Base-by-base conservation (phyloP, 2,797 vertebrate species). In the Todus mexicanus region DNA sequence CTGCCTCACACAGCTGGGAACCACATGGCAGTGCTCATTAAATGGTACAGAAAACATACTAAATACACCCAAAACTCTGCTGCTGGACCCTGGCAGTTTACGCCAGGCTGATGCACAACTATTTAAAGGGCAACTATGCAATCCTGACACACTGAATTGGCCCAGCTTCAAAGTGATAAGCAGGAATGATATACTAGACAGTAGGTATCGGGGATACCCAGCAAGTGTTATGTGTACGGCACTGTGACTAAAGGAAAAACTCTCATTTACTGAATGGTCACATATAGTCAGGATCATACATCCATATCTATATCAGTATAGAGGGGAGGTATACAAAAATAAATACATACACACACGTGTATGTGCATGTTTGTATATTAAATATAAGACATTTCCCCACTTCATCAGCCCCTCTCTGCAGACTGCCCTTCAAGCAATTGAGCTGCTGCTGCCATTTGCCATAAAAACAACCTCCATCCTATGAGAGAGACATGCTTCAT, bases 151-250 rank as follows among this genome's bases (percentile, higher is more conserved):
- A 38, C 8, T 20, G 12, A 88, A 59, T 20, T 22, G 9, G 18
- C 59, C 31, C 33, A 20, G 5, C 56, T 84, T 71, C 63, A 50
- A 73, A 77, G 45, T 11, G 15, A 76, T 48, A 70, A 83, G 33
- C 23, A 38, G n/a, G 37, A 90, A 57, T 35, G 20, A 29, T 38
- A 33, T 8, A 82, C 5, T 12, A 68, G 29, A 50, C 2, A 14
- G 68, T 70, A 66, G 54, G 13, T 14, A 70, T 4, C 3, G 2
- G n/a, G 27, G 20, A 63, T 54, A 86, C 6, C 6, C 42, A 64
- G 38, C 12, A 40, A 71, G 37, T 0, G 0, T 1, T 53, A 38
- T 54, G 80, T 51, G 27, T 54, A 60, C 31, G 31, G 20, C 25
- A 20, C 38, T 19, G 22, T 42, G 38, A 64, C 27, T 79, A 35